phyloP scores from a whole-genome alignment of 2,113 vertebrate genomes.

The Cygnus atratus region DNA sequence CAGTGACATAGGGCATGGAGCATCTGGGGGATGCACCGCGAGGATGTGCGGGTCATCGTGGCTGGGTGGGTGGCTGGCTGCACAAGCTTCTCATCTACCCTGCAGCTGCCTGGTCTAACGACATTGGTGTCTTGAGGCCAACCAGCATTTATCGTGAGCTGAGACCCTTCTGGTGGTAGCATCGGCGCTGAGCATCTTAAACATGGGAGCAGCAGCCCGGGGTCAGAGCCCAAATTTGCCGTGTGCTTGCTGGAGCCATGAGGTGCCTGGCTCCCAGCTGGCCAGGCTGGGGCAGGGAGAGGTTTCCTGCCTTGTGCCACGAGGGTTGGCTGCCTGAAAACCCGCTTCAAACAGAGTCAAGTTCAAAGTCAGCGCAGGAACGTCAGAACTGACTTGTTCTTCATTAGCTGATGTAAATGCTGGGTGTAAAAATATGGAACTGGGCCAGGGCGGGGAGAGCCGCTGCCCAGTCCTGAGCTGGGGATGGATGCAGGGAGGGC shows the following conservation, averaged over 20 bases:
- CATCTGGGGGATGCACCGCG: fast-evolving
- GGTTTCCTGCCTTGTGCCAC: background rate
- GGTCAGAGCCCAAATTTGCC: constrained; percentile 1
- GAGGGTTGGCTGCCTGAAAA: background rate
- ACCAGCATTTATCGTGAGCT: background rate
- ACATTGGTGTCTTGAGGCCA: background rate
- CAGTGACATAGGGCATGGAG: background rate
- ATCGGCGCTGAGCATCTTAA: background rate
- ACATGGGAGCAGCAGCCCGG: background rate
- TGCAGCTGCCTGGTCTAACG: background rate
- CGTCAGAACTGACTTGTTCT: background rate
- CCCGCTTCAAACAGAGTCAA: background rate
- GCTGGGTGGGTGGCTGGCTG: background rate
- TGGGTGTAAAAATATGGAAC: background rate
- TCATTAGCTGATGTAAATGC: background rate
- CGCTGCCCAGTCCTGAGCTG: background rate
- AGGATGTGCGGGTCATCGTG: background rate
- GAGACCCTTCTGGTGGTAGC: background rate
- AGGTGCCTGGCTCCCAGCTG: background rate
- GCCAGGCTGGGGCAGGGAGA: background rate
- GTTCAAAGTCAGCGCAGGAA: constrained; percentile 4
- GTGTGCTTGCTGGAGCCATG: background rate
- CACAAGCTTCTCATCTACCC: too few relatives aligned
- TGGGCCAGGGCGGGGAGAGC: background rate
- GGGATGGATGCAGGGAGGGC: background rate